Evolutionary conservation across 1,140 invertebrate genomes (phyloP).

Genomic region (Drosophila bocki): DNA sequence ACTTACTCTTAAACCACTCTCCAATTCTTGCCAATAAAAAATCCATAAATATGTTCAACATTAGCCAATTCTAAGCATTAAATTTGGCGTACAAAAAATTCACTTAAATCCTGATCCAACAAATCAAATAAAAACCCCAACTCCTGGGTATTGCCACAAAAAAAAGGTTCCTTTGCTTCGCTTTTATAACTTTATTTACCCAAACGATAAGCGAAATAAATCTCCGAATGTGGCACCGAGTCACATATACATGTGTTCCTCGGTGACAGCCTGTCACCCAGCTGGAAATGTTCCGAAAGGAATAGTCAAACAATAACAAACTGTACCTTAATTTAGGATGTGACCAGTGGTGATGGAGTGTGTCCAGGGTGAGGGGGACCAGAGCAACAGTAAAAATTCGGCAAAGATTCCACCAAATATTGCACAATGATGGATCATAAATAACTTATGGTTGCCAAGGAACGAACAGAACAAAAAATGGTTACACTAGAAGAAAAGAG

Average conservation of each 20-base stretch:
- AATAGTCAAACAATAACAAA: slow-evolving; percentile 52
- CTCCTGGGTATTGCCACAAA: not conserved
- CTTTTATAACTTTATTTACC: slow-evolving; percentile 77
- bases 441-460: slow-evolving; percentile 78
- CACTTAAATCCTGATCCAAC: slow-evolving; percentile 51
- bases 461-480: slow-evolving; percentile 19
- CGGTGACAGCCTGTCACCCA: slow-evolving; percentile 53
- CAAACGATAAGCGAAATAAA: slow-evolving; percentile 77
- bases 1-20: too few relatives aligned
- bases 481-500: slow-evolving; percentile 5
- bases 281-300: slow-evolving; percentile 47
- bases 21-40: not conserved
- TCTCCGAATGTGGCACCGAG: slow-evolving; percentile 72
- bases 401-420: slow-evolving; percentile 81
- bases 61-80: slow-evolving; percentile 30
- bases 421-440: slow-evolving; percentile 84
- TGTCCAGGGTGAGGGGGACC: not conserved
- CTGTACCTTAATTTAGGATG: slow-evolving; percentile 57
- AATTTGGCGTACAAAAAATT: slow-evolving; percentile 32
- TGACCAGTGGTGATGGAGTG: not conserved
- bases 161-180: slow-evolving; percentile 43
- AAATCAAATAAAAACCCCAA: slow-evolving; percentile 58
- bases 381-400: slow-evolving; percentile 70
- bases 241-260: slow-evolving; percentile 61
- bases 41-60: not conserved